These are phyloP conservation scores for Zaprionus ornatus DNA, from an alignment of 1,140 invertebrate genomes.

Conservation along the genomic window DNA sequence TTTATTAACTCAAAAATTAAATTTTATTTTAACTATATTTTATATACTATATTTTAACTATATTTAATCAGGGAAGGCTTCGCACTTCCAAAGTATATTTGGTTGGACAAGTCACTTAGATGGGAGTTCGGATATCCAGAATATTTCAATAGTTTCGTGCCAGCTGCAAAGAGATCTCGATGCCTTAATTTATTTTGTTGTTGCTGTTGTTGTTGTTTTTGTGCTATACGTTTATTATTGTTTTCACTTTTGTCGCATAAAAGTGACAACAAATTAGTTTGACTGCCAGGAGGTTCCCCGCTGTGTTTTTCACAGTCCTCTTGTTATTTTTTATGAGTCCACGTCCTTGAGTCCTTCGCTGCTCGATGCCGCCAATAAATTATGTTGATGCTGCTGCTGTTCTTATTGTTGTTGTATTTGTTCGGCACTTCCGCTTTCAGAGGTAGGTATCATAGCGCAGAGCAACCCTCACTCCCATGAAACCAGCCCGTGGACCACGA, in stretches of 20 bases:
- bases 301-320: constrained; percentile 76
- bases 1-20: too few relatives aligned
- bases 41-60: too few relatives aligned
- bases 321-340: constrained; percentile 22
- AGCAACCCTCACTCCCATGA: constrained; percentile 64
- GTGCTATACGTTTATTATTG: constrained; percentile 66
- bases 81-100: not conserved
- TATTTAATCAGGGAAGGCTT: not conserved
- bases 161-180: constrained; percentile 55
- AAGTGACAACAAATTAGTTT: constrained; percentile 81
- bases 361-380: constrained; percentile 57
- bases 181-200: constrained; percentile 13
- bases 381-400: constrained; percentile 65
- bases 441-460: constrained; percentile 46
- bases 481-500: not conserved
- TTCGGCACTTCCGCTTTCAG: constrained; percentile 11
- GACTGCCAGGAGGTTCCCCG: constrained; percentile 73
- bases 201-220: constrained; percentile 26
- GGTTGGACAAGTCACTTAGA: not conserved
- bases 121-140: not conserved
- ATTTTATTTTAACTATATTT: too few relatives aligned
- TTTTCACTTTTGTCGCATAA: constrained; percentile 79
- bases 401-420: constrained; percentile 7
- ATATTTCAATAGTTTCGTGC: constrained; percentile 43
- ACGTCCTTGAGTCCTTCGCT: constrained; percentile 60